These are phyloP conservation scores for Nomada flava DNA, from an alignment of 2,888 invertebrate genomes.

Conservation along the genomic window DNA sequence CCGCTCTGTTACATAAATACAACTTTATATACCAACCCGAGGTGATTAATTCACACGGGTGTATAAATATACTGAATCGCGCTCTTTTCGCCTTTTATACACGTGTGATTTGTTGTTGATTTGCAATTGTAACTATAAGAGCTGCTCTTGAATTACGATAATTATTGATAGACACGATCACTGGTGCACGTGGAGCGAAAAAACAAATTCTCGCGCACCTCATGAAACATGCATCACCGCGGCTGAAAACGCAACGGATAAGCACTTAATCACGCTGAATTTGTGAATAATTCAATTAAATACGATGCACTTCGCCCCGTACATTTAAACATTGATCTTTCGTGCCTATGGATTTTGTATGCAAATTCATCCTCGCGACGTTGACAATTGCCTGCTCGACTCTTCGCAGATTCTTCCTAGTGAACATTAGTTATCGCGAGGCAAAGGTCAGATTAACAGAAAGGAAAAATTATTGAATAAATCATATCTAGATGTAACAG, in stretches of 20 bases:
- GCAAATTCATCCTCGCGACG: neutral
- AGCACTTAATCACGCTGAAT: too few relatives aligned
- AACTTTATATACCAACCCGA: neutral
- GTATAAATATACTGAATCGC: too few relatives aligned
- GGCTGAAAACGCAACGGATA: too few relatives aligned
- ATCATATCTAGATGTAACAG: neutral
- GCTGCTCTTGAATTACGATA: too few relatives aligned
- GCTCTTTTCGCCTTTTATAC: too few relatives aligned
- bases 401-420: neutral
- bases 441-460: neutral
- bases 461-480: neutral
- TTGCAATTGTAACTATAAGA: neutral
- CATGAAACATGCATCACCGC: too few relatives aligned
- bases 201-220: too few relatives aligned
- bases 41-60: too few relatives aligned
- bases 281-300: neutral
- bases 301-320: neutral
- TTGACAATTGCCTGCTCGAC: neutral
- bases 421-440: neutral
- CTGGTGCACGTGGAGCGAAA: too few relatives aligned
- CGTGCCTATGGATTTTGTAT: neutral
- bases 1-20: conserved; percentile 34
- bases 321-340: neutral
- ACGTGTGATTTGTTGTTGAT: too few relatives aligned
- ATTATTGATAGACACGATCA: neutral